Evolutionary conservation across 2,888 invertebrate species (phyloP).

Genomic region (Macrosoma leucophasiata): DNA sequence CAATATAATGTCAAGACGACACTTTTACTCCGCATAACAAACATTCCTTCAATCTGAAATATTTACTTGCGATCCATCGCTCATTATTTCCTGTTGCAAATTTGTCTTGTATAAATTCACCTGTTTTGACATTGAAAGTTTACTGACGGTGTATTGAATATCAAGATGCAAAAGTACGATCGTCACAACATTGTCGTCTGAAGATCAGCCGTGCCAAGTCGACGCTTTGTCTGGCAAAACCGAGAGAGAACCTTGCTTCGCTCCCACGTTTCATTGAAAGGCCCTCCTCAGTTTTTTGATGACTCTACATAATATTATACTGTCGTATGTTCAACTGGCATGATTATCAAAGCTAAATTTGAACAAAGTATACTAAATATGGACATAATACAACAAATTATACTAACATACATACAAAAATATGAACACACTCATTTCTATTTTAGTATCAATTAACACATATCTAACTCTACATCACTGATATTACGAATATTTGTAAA

Average conservation of each 20-base stretch:
- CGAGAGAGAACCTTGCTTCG: background rate
- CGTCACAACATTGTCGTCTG: conserved; percentile 3
- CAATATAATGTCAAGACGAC: no score
- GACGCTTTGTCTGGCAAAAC: conserved; percentile 28
- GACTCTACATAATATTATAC: no score
- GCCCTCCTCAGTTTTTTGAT: no score
- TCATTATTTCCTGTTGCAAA: conserved; percentile 25
- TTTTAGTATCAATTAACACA: no score
- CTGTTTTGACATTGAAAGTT: conserved; percentile 43
- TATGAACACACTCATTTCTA: no score
- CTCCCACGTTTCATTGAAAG: background rate
- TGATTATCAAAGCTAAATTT: no score
- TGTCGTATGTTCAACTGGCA: no score
- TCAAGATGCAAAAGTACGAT: conserved; percentile 8
- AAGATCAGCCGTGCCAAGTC: conserved; percentile 12
- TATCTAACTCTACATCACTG: no score
- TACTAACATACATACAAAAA: no score
- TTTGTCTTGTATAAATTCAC: conserved; percentile 30
- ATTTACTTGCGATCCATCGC: conserved; percentile 24
- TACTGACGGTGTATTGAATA: conserved; percentile 24
- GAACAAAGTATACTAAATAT: no score
- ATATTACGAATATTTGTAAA: background rate
- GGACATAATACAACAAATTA: no score
- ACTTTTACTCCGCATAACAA: no score
- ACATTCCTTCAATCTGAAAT: conserved; percentile 12